Evolutionary conservation across 2,888 invertebrate species (phyloP).

Genomic region (Clunio marinus): DNA sequence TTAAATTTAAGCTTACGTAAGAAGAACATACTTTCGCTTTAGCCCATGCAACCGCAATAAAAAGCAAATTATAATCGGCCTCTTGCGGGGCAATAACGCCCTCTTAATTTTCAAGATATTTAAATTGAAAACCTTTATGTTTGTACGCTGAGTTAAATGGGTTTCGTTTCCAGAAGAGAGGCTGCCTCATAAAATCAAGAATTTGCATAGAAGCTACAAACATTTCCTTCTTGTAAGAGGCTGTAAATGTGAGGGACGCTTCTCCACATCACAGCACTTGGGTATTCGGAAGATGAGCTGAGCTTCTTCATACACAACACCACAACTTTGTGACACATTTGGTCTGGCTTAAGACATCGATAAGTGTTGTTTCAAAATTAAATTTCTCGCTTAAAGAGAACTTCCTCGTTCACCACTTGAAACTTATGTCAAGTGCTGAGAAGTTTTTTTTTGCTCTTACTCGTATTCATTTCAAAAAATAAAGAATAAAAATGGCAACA

Average conservation of each 20-base stretch:
- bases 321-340: constrained; percentile 11
- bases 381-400: not conserved
- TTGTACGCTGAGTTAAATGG: not conserved
- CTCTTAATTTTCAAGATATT: not conserved
- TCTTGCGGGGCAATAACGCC: not conserved
- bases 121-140: constrained; percentile 5
- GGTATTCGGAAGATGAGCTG: no score
- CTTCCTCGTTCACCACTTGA: not conserved
- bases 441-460: not conserved
- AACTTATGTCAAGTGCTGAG: not conserved
- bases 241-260: not conserved
- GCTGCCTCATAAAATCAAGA: not conserved
- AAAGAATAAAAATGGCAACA: not conserved
- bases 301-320: not conserved
- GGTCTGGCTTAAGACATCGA: not conserved
- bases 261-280: not conserved
- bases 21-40: no score
- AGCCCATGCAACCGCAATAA: constrained; percentile 12
- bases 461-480: no score
- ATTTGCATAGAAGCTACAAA: not conserved
- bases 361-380: constrained; percentile 4
- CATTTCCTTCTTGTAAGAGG: not conserved
- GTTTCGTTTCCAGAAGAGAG: not conserved
- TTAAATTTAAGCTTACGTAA: no score
- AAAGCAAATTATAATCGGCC: constrained; percentile 16